These are phyloP conservation scores for Panulirus ornatus DNA, from an alignment of 1,140 invertebrate genomes.

Conservation along the genomic window DNA sequence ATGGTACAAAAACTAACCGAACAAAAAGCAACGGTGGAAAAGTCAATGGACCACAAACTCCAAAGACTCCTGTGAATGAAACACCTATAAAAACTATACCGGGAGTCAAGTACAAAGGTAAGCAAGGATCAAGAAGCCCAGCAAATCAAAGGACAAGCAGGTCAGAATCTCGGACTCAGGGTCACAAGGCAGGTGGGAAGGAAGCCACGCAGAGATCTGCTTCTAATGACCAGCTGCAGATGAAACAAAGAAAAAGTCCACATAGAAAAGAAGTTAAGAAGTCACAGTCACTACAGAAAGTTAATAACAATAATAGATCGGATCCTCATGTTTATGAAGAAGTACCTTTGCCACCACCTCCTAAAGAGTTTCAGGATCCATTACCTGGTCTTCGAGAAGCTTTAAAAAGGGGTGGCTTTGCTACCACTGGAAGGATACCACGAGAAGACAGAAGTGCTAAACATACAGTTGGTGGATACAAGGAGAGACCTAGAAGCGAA, in stretches of 20 bases:
- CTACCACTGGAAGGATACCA: constrained; percentile 71
- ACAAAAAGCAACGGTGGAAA: constrained; percentile 38
- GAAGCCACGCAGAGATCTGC: constrained; percentile 70
- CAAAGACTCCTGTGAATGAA: constrained; percentile 53
- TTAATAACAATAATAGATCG: constrained; percentile 57
- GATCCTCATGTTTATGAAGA: constrained; percentile 83
- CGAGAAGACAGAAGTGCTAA: constrained; percentile 65
- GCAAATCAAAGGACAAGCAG: constrained; percentile 63
- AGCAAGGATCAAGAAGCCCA: constrained; percentile 67
- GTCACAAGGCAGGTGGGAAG: constrained; percentile 56
- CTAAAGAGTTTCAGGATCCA: constrained; percentile 90
- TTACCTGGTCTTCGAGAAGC: constrained; percentile 79
- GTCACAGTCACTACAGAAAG: constrained; percentile 75
- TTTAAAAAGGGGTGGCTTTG: constrained; percentile 54
- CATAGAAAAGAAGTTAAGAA: constrained; percentile 74
- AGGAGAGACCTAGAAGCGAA: constrained; percentile 74
- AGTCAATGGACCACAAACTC: constrained; percentile 48
- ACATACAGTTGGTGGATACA: constrained; percentile 49
- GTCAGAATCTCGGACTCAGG: constrained; percentile 48
- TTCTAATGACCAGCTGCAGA: constrained; percentile 74
- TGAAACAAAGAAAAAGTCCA: constrained; percentile 73
- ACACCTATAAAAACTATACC: constrained; percentile 52
- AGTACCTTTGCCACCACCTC: constrained; percentile 85
- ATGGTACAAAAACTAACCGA: constrained; percentile 26
- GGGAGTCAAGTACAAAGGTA: constrained; percentile 71